These are phyloP conservation scores for Herminia tarsipennalis DNA, from an alignment of 2,888 invertebrate species.

Conservation along the genomic window DNA sequence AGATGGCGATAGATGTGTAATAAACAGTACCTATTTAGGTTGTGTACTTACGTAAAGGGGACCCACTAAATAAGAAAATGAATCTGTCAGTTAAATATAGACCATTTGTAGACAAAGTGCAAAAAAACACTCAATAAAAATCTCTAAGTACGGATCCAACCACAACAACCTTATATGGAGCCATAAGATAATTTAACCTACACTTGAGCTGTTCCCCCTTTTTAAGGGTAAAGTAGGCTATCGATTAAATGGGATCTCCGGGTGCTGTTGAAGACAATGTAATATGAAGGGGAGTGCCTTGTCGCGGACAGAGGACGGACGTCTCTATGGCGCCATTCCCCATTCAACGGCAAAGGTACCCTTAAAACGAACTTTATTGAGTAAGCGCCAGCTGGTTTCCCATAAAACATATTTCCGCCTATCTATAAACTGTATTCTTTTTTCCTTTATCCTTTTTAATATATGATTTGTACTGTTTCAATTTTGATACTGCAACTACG, in stretches of 20 bases:
- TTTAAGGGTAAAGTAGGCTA: constrained; percentile 44
- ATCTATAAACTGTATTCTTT: constrained; percentile 54
- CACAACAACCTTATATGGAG: no score
- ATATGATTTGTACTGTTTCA: background rate
- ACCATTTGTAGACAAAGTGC: no score
- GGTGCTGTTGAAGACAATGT: constrained; percentile 58
- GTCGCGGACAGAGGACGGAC: constrained; percentile 41
- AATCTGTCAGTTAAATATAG: no score
- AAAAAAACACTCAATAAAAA: no score
- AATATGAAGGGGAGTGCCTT: constrained; percentile 41
- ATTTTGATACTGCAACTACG: no score
- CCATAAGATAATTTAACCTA: background rate
- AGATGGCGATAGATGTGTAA: no score
- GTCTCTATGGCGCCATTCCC: constrained; percentile 47
- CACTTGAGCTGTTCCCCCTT: constrained; percentile 20
- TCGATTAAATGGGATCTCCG: constrained; percentile 53
- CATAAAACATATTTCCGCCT: constrained; percentile 61
- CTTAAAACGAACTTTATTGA: constrained; percentile 70
- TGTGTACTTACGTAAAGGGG: no score
- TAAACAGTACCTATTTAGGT: no score
- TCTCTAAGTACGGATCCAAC: no score
- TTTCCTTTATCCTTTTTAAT: constrained; percentile 17
- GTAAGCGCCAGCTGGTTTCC: constrained; percentile 61
- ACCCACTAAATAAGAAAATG: no score
- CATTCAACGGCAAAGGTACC: constrained; percentile 56